Conservation (phyloP, 2,113 vertebrate species). For the Entomyzon cyanotis region DNA sequence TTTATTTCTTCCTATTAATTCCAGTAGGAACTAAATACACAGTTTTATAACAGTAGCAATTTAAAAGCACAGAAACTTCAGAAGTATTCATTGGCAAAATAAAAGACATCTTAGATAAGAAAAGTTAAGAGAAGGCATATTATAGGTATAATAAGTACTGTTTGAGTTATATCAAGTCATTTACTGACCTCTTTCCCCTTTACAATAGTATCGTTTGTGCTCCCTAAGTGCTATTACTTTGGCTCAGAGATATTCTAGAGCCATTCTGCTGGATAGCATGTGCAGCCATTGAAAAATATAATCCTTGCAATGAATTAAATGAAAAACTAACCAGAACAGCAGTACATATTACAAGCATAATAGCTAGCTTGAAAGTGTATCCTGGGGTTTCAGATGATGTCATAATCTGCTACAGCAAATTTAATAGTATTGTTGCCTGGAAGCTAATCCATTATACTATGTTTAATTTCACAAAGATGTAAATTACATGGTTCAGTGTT, state of each 20-base stretch:
- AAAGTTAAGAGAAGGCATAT: not conserved
- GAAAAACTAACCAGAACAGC: constrained; percentile 72
- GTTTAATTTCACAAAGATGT: constrained; percentile 83
- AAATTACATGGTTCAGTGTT: constrained; percentile 76
- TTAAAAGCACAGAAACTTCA: not conserved
- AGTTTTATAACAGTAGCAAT: not conserved
- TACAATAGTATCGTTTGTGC: not conserved
- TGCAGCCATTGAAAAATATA: constrained; percentile 30
- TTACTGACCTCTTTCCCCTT: not conserved
- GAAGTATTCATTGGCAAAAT: not conserved
- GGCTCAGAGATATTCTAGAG: constrained; percentile 4
- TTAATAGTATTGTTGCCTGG: constrained; percentile 77
- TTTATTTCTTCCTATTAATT: not conserved
- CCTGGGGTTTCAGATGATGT: constrained; percentile 80
- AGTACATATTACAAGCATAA: constrained; percentile 65
- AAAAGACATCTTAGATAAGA: not conserved
- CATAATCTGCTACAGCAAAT: constrained; percentile 77
- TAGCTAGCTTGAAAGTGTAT: constrained; percentile 69
- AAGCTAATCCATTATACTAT: constrained; percentile 76
- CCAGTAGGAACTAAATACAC: not conserved
- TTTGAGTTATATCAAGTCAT: not conserved
- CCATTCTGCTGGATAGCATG: not conserved
- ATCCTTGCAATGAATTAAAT: constrained; percentile 69
- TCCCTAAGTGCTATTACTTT: constrained; percentile 17
- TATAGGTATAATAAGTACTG: not conserved